Evolutionary conservation across 2,797 vertebrate species (phyloP).

Genomic region (Cryptoblepharus egeriae): DNA sequence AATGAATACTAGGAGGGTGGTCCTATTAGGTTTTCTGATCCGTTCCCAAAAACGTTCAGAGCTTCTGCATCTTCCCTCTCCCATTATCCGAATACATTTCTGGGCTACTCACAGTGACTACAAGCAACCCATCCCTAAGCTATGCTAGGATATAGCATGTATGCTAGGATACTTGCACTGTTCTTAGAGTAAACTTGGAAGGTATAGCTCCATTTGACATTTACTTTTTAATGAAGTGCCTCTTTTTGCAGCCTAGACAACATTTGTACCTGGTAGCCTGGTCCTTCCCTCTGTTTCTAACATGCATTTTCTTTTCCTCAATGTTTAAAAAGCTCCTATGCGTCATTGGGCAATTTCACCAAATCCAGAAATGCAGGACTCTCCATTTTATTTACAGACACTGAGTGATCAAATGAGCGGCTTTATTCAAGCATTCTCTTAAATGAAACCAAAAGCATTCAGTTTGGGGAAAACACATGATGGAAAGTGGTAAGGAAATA

Average conservation of each 20-base stretch:
- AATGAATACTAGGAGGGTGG: background rate
- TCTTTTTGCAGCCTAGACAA: background rate
- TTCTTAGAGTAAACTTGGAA: background rate
- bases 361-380: too few relatives aligned
- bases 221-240: background rate
- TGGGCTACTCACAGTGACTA: background rate
- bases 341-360: too few relatives aligned
- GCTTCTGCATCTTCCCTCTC: background rate
- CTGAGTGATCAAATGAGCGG: too few relatives aligned
- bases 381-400: too few relatives aligned
- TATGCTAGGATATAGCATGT: background rate
- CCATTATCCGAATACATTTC: background rate
- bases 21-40: background rate
- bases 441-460: too few relatives aligned
- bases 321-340: too few relatives aligned
- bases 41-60: background rate
- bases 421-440: too few relatives aligned
- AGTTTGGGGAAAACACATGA: too few relatives aligned
- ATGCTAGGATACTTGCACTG: background rate
- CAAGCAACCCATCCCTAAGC: background rate
- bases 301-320: background rate
- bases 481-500: too few relatives aligned
- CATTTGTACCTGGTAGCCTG: too few relatives aligned
- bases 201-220: background rate
- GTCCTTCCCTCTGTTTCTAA: background rate